Conservation (phyloP, 2,113 vertebrate genomes). For the Tamias sibiricus region DNA sequence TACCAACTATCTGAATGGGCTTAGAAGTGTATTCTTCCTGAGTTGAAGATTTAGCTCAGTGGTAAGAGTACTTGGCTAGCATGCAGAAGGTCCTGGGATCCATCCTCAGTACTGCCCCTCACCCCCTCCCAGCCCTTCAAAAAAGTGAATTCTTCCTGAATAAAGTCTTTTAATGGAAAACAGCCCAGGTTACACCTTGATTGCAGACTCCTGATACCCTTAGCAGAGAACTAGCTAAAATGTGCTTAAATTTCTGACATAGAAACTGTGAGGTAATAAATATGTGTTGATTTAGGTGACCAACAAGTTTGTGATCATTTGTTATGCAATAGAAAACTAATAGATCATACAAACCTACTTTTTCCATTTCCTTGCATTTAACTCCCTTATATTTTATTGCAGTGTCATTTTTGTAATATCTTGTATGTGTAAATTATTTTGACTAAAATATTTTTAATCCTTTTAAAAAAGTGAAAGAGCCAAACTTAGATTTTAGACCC, state of each 20-base stretch:
- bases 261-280: background rate
- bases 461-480: too few species aligned
- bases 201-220: background rate
- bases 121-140: too few species aligned
- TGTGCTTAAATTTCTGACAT: background rate
- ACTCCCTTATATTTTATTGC: background rate
- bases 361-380: slow-evolving; percentile 20
- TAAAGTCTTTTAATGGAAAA: background rate
- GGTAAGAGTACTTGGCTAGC: too few species aligned
- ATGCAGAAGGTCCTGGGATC: too few species aligned
- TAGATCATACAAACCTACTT: background rate
- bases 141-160: background rate
- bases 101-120: too few species aligned
- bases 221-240: background rate
- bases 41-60: too few species aligned
- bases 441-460: background rate
- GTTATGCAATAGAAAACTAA: slow-evolving; percentile 8
- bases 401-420: background rate
- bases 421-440: background rate
- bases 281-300: background rate
- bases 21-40: background rate
- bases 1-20: background rate
- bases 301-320: background rate
- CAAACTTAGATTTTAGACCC: too few species aligned
- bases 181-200: background rate